These are phyloP conservation scores for Oncorhynchus keta DNA, from an alignment of 2,113 vertebrate species.

Conservation along the genomic window DNA sequence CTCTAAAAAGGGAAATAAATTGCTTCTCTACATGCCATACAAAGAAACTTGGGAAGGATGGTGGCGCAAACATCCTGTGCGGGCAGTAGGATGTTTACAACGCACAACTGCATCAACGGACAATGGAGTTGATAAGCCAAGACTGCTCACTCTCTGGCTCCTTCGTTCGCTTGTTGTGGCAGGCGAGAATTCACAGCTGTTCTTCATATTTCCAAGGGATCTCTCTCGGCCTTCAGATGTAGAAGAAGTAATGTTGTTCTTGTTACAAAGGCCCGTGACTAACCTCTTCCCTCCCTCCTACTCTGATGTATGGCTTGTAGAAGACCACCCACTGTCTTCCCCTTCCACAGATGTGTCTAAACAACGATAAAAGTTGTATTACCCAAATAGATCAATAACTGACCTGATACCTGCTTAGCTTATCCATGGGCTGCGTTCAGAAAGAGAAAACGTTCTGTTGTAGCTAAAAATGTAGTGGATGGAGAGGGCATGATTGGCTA, in stretches of 20 bases:
- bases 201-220: slow-evolving; percentile 28
- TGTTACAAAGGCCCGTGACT: slow-evolving; percentile 48
- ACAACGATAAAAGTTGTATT: background rate
- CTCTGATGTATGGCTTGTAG: slow-evolving; percentile 40
- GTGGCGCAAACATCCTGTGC: slow-evolving; percentile 57
- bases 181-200: slow-evolving; percentile 47
- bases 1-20: slow-evolving; percentile 30
- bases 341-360: background rate
- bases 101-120: slow-evolving; percentile 29
- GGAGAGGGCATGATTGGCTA: too few relatives aligned
- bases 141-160: slow-evolving; percentile 27
- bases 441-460: background rate
- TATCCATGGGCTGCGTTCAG: background rate
- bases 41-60: slow-evolving; percentile 27
- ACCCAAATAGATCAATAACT: background rate
- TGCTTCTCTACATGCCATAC: slow-evolving; percentile 40
- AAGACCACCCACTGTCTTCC: slow-evolving; percentile 43
- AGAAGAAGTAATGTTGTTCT: slow-evolving; percentile 46
- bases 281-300: slow-evolving; percentile 44
- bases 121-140: slow-evolving; percentile 41
- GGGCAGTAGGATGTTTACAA: slow-evolving; percentile 61
- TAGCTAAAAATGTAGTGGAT: background rate
- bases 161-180: background rate
- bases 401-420: background rate
- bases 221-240: slow-evolving; percentile 19